phyloP scores from a whole-genome alignment of 2,888 invertebrate genomes.

The Eledone cirrhosa region DNA sequence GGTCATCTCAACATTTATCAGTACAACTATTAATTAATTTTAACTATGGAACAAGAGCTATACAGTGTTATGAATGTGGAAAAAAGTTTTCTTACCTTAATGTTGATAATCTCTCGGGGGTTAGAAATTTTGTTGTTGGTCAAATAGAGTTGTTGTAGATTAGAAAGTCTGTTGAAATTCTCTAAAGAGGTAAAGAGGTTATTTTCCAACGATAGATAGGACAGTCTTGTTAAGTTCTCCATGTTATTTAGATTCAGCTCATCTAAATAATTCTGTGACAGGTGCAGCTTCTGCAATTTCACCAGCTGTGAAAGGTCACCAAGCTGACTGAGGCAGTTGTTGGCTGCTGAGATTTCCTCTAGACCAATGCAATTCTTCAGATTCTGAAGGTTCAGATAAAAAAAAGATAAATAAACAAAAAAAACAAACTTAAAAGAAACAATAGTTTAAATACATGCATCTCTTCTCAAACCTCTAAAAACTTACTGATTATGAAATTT shows the following conservation, averaged over 20 bases:
- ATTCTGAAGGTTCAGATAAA: constrained; percentile 48
- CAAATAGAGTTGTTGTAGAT: constrained; percentile 64
- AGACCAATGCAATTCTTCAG: constrained; percentile 60
- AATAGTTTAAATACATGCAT: no score
- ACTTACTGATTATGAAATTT: no score
- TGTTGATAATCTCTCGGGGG: constrained; percentile 62
- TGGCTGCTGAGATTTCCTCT: constrained; percentile 63
- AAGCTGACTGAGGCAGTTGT: constrained; percentile 62
- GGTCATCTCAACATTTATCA: no score
- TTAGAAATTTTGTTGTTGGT: constrained; percentile 63
- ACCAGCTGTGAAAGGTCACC: constrained; percentile 57
- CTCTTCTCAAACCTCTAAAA: no score
- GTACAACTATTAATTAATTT: no score
- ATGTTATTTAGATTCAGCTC: constrained; percentile 55
- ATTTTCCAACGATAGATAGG: constrained; percentile 61
- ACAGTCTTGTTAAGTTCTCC: constrained; percentile 47
- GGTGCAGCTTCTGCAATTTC: constrained; percentile 56
- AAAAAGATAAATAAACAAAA: no score
- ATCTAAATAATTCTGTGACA: constrained; percentile 62
- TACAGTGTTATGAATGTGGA: no score
- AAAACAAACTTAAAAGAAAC: no score
- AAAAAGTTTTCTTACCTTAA: constrained; percentile 56
- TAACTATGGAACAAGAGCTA: no score
- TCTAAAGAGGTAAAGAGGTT: constrained; percentile 59
- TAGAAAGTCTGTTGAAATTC: constrained; percentile 53